These are phyloP conservation scores for Athalia cordata DNA, from an alignment of 2,888 invertebrate genomes.

Conservation along the genomic window DNA sequence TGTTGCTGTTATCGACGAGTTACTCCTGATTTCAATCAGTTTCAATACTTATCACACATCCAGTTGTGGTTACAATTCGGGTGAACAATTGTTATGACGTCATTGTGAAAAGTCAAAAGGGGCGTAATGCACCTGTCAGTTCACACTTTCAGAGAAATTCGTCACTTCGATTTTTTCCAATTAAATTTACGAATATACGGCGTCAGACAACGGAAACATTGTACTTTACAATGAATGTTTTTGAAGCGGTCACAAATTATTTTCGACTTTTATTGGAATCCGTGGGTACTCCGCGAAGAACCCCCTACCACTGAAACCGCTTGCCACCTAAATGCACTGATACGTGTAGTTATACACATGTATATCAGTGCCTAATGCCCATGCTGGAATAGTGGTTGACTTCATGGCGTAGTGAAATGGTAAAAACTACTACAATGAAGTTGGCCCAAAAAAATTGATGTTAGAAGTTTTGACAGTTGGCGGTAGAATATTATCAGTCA, in stretches of 20 bases:
- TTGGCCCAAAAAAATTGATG: too few species aligned
- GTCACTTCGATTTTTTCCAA: too few species aligned
- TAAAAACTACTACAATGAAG: too few species aligned
- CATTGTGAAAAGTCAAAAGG: constrained; percentile 35
- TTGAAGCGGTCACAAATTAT: constrained; percentile 19
- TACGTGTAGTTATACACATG: too few species aligned
- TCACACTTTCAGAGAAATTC: background rate
- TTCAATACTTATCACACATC: constrained; percentile 30
- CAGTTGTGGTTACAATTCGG: constrained; percentile 28
- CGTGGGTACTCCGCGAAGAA: background rate
- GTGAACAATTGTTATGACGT: constrained; percentile 40
- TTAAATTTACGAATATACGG: constrained; percentile 22
- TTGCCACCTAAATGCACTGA: too few species aligned
- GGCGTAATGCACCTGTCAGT: constrained; percentile 41
- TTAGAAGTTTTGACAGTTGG: too few species aligned
- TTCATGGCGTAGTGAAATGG: too few species aligned
- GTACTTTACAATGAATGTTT: background rate
- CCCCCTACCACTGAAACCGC: background rate
- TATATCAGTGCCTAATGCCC: too few species aligned
- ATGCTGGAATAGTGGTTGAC: too few species aligned
- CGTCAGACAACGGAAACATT: constrained; percentile 10
- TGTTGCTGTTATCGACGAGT: constrained; percentile 6
- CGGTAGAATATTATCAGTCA: too few species aligned
- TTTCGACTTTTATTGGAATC: constrained; percentile 35
- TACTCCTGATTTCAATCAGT: constrained; percentile 4